phyloP scores from a whole-genome alignment of 2,113 vertebrate genomes.

The Argyrosomus japonicus region DNA sequence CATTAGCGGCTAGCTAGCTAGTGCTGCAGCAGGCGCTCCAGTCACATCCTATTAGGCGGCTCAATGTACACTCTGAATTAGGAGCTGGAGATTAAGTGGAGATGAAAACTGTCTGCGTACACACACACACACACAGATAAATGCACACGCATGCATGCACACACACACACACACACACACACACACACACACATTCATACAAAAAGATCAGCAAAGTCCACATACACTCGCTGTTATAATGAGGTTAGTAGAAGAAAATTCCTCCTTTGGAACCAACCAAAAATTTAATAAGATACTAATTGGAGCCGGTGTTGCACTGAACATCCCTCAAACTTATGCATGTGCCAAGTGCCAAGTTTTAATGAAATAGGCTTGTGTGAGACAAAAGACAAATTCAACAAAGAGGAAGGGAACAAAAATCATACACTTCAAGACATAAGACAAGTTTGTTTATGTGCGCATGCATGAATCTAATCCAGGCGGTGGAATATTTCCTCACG shows the following conservation, averaged over 20 bases:
- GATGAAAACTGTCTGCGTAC: constrained; percentile 73
- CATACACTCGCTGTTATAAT: constrained; percentile 53
- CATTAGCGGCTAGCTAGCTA: constrained; percentile 79
- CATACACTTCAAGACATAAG: not conserved
- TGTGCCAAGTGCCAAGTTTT: not conserved
- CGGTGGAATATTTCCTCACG: constrained; percentile 3
- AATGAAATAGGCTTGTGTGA: not conserved
- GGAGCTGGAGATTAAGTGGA: constrained; percentile 80
- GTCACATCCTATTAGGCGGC: constrained; percentile 84
- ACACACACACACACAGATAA: constrained; percentile 34
- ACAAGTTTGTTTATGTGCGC: constrained; percentile 18
- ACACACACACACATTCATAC: not conserved
- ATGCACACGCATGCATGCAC: not conserved
- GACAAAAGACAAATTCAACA: not conserved
- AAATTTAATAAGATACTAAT: constrained; percentile 34
- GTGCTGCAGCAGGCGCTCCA: constrained; percentile 72
- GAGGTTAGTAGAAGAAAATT: constrained; percentile 48
- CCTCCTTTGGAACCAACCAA: constrained; percentile 7
- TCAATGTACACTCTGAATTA: constrained; percentile 82
- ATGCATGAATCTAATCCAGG: constrained; percentile 1
- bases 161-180: not conserved
- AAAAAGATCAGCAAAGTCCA: constrained; percentile 31
- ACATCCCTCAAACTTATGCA: constrained; percentile 3
- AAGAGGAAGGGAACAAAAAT: not conserved
- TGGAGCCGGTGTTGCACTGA: constrained; percentile 10